Conservation (phyloP, 1,140 invertebrate genomes). For the Drosophila bipectinata region DNA sequence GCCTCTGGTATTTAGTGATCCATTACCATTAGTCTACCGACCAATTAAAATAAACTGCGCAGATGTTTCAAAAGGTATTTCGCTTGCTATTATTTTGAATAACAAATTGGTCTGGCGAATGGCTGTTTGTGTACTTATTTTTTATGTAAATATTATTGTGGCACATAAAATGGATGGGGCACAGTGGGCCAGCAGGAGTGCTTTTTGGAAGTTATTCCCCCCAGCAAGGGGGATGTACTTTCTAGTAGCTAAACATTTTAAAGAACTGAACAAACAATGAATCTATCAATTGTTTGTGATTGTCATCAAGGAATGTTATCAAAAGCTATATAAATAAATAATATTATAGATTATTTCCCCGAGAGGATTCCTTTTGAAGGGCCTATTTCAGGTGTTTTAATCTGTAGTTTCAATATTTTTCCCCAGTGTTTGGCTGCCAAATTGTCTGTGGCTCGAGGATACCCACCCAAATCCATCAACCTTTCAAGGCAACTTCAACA, state of each 20-base stretch:
- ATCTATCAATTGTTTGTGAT: slow-evolving; percentile 62
- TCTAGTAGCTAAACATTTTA: slow-evolving; percentile 51
- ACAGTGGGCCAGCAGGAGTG: slow-evolving; percentile 18
- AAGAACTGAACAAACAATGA: slow-evolving; percentile 60
- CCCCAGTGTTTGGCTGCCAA: neutral
- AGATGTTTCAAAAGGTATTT: slow-evolving; percentile 36
- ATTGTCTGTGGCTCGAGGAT: slow-evolving; percentile 6
- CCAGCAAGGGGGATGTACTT: slow-evolving; percentile 16
- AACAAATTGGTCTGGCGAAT: slow-evolving; percentile 64
- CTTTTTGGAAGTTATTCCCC: slow-evolving; percentile 1
- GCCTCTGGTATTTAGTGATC: slow-evolving; percentile 9
- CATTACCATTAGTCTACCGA: slow-evolving; percentile 25
- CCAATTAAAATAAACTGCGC: slow-evolving; percentile 66
- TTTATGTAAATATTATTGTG: slow-evolving; percentile 75
- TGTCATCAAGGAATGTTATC: slow-evolving; percentile 18
- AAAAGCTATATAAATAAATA: neutral
- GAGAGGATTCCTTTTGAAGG: no score
- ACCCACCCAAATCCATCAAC: neutral
- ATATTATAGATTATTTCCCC: neutral
- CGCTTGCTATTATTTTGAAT: slow-evolving; percentile 43
- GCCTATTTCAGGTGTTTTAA: no score
- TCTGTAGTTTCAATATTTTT: neutral
- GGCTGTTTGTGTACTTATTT: slow-evolving; percentile 32
- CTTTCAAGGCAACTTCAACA: neutral
- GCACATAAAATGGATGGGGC: slow-evolving; percentile 47